phyloP scores from a whole-genome alignment of 2,888 invertebrate species.

The Rapana venosa region DNA sequence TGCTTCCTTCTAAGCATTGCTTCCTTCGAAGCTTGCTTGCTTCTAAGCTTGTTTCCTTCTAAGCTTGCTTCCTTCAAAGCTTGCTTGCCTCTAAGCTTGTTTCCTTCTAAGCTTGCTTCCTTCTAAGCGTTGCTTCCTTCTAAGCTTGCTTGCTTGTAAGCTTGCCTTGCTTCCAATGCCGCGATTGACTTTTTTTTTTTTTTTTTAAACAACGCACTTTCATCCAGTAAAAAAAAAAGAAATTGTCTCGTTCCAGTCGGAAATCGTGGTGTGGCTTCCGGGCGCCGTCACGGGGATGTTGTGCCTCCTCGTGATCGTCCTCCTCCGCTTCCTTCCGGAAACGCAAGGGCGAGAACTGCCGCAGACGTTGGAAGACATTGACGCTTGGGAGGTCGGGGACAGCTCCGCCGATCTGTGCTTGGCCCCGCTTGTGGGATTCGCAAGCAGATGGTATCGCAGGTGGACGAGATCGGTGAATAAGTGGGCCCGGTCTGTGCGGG shows the following conservation, averaged over 20 bases:
- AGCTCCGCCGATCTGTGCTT: neutral
- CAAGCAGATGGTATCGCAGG: neutral
- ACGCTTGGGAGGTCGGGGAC: neutral
- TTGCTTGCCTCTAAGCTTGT: too few species aligned
- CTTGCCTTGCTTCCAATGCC: neutral
- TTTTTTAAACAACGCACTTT: too few species aligned
- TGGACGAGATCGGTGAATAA: neutral
- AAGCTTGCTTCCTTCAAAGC: too few species aligned
- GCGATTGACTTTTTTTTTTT: neutral
- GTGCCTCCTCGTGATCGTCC: slow-evolving; percentile 22
- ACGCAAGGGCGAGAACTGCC: slow-evolving; percentile 23
- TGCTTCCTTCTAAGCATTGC: too few species aligned
- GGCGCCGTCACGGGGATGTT: slow-evolving; percentile 20
- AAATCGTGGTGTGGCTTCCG: slow-evolving; percentile 19
- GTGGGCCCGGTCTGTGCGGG: neutral
- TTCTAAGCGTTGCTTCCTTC: too few species aligned
- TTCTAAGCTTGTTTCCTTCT: too few species aligned
- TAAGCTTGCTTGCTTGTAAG: too few species aligned
- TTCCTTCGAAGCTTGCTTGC: too few species aligned
- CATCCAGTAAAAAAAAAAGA: neutral
- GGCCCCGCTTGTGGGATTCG: neutral
- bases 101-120: too few species aligned
- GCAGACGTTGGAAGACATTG: neutral
- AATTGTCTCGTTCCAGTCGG: neutral
- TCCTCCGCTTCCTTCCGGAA: slow-evolving; percentile 29